phyloP scores from a whole-genome alignment of 2,797 vertebrate genomes.

The Propithecus deckenii region DNA sequence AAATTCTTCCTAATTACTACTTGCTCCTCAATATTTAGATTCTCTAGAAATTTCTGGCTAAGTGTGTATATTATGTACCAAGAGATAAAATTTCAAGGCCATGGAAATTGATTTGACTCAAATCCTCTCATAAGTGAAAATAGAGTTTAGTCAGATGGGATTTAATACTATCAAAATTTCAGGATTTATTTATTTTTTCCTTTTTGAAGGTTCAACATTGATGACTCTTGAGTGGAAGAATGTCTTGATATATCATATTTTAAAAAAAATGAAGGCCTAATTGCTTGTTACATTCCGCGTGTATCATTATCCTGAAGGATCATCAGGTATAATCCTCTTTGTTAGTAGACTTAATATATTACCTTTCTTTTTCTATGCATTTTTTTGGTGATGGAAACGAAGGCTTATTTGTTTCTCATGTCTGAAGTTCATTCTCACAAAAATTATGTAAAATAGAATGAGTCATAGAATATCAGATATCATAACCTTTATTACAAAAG shows the following conservation, averaged over 20 bases:
- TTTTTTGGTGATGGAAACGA: not conserved
- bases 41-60: not conserved
- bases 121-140: conserved; percentile 13
- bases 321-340: not conserved
- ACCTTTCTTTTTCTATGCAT: not conserved
- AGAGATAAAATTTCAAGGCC: not conserved
- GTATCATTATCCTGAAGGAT: not conserved
- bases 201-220: conserved; percentile 1
- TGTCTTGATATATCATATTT: not conserved
- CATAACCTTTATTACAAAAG: not conserved
- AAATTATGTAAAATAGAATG: conserved; percentile 21
- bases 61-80: not conserved
- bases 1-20: conserved; percentile 1
- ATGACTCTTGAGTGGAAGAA: conserved; percentile 3
- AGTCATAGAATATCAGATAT: conserved; percentile 3
- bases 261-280: not conserved
- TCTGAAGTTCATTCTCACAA: conserved; percentile 15
- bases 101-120: not conserved
- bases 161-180: conserved; percentile 13
- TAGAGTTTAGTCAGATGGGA: not conserved
- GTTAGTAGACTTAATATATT: conserved; percentile 13
- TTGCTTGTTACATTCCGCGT: conserved; percentile 15
- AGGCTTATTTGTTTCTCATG: not conserved
- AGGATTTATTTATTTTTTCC: not conserved
- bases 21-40: conserved; percentile 7